Conservation (phyloP, 1,140 invertebrate genomes). For the Hypsibius dujardini region DNA sequence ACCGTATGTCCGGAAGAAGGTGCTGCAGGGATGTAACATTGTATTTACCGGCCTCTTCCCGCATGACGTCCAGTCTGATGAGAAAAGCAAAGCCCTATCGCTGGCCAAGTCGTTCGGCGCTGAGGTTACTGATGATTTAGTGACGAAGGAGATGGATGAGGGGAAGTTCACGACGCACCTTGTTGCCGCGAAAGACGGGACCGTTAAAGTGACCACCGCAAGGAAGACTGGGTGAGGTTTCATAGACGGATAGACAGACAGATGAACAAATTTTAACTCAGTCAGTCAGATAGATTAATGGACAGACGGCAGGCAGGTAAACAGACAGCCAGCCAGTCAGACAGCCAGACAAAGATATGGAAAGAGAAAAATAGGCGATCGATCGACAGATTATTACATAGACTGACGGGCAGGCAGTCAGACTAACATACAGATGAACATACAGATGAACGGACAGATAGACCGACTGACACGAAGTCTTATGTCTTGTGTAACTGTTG, state of each 20-base stretch:
- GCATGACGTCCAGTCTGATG: constrained; percentile 53
- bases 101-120: constrained; percentile 70
- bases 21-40: constrained; percentile 57
- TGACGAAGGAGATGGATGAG: constrained; percentile 25
- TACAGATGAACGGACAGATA: too few relatives aligned
- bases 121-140: constrained; percentile 43
- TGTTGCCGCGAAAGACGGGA: constrained; percentile 38
- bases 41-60: constrained; percentile 85
- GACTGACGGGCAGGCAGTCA: too few relatives aligned
- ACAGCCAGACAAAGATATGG: too few relatives aligned
- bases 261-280: too few relatives aligned
- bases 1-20: constrained; percentile 59
- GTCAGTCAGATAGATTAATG: too few relatives aligned
- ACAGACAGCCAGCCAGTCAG: too few relatives aligned
- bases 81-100: constrained; percentile 61
- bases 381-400: too few relatives aligned
- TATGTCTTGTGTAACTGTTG: constrained; percentile 20
- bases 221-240: constrained; percentile 26
- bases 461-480: too few relatives aligned
- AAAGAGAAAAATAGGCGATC: too few relatives aligned
- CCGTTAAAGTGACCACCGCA: constrained; percentile 45
- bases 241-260: too few relatives aligned
- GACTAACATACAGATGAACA: too few relatives aligned
- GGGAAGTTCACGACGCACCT: constrained; percentile 31
- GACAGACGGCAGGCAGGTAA: too few relatives aligned